phyloP scores from a whole-genome alignment of 2,888 invertebrate genomes.

The Agrypnus murinus region DNA sequence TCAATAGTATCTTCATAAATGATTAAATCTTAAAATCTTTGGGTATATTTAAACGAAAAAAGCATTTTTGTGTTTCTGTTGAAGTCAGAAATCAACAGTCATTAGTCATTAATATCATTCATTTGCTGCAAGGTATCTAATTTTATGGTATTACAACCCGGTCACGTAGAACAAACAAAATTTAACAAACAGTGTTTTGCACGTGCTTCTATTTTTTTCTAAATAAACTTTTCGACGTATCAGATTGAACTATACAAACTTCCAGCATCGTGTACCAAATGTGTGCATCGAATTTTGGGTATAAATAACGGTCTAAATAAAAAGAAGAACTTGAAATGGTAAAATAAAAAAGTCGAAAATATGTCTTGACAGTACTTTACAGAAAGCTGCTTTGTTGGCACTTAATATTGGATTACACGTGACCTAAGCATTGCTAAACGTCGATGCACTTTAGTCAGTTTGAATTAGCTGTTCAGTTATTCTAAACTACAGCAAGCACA shows the following conservation, averaged over 20 bases:
- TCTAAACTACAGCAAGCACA: conserved; percentile 42
- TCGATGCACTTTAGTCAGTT: conserved; percentile 40
- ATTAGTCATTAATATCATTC: conserved; percentile 1
- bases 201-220: conserved; percentile 1
- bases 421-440: conserved; percentile 42
- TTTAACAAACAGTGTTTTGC: conserved; percentile 3
- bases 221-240: too few species aligned
- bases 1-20: too few species aligned
- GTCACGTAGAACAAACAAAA: conserved; percentile 16
- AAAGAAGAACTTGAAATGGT: too few species aligned
- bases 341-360: too few species aligned
- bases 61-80: neutral
- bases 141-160: conserved; percentile 2
- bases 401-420: conserved; percentile 45
- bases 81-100: neutral
- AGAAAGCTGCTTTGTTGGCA: conserved; percentile 33
- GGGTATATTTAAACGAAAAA: neutral
- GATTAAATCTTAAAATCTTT: too few species aligned
- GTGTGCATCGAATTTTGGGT: too few species aligned
- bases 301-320: too few species aligned
- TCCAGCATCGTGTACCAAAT: too few species aligned
- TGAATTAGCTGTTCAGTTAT: conserved; percentile 34
- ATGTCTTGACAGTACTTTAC: neutral
- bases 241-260: too few species aligned
- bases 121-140: neutral